Base-by-base conservation (phyloP, 2,888 invertebrate genomes). In the Mythimna vitellina region DNA sequence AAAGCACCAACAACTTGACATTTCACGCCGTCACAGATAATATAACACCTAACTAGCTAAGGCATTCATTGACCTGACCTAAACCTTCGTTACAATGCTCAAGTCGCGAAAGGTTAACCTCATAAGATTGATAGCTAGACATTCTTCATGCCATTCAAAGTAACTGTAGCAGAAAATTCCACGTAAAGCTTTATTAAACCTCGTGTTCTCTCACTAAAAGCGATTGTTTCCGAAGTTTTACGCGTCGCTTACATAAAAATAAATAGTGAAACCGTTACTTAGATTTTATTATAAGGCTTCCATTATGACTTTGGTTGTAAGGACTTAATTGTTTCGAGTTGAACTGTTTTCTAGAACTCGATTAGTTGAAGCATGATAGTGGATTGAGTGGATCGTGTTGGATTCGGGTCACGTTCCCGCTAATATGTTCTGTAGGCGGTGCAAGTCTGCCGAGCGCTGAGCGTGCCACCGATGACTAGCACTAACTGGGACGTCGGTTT, bases 1-100 rank as follows among this genome's bases (percentile, higher is more conserved):
- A 76, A 78, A 82, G 53, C 76, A 70, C 58, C 73, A 83, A 82
- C 78, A 65, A 82, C 86, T 84, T 89, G 89, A 87, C 89, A 89
- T 90, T 90, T 88, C 72, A 62, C 62, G 81, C 77, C 82, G 85
- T 82, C 86, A 84, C 86, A 83, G 80, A 78, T 80, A 75, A 83
- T 83, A 49, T 75, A 80, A 70, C 85, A 86, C 78, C 81, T 82
- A 83, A 82, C 81, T 74, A 79, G 70, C 74, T 72, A 72, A 70
- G 68, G 78, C 65, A 69, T 63, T 80, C 69, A 74, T 38, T 82
- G 82, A 73, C 64, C 69, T 82, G 70, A 67, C 69, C 69, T 61
- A 69, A 80, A 58, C 83, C 74, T 82, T 58, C 74, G 42, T 53
- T 69, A 78, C 49, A 78, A 72, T 72, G 29, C 65, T 79, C 58